A percentile compares a stretch with the other conserved stretches of the same genome.
Conservation (phyloP, 2,797 vertebrate species). For the Arrhamphus sclerolepis region DNA sequence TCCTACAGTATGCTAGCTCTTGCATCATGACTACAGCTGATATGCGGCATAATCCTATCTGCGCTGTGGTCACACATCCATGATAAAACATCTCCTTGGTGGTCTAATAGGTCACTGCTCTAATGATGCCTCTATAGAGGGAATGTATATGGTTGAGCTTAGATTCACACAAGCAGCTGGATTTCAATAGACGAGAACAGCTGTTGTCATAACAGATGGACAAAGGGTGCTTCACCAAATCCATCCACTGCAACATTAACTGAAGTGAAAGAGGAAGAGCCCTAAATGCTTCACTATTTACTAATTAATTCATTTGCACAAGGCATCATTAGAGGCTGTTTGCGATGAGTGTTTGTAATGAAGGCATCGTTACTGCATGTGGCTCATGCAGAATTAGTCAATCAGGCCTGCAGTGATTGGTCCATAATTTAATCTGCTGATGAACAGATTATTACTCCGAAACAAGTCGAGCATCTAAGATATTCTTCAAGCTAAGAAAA, state of each 20-base stretch:
- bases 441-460: constrained; percentile 12
- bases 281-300: constrained; percentile 59
- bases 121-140: constrained; percentile 8
- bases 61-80: constrained; percentile 22
- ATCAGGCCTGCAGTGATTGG: constrained; percentile 17
- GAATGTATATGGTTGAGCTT: neutral
- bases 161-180: constrained; percentile 9
- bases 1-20: constrained; percentile 10
- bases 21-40: constrained; percentile 42
- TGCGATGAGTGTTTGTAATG: constrained; percentile 43
- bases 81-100: constrained; percentile 10
- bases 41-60: constrained; percentile 37
- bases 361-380: constrained; percentile 26
- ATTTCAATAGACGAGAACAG: constrained; percentile 23
- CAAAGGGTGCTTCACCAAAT: constrained; percentile 45
- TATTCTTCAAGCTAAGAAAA: neutral
- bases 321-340: constrained; percentile 64
- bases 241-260: constrained; percentile 61
- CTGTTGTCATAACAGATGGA: constrained; percentile 46
- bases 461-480: neutral
- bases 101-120: constrained; percentile 10
- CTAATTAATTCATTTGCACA: constrained; percentile 66
- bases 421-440: constrained; percentile 27
- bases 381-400: constrained; percentile 38
- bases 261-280: constrained; percentile 50